Conservation (phyloP, 2,888 invertebrate genomes). For the Slavum lentiscoides region DNA sequence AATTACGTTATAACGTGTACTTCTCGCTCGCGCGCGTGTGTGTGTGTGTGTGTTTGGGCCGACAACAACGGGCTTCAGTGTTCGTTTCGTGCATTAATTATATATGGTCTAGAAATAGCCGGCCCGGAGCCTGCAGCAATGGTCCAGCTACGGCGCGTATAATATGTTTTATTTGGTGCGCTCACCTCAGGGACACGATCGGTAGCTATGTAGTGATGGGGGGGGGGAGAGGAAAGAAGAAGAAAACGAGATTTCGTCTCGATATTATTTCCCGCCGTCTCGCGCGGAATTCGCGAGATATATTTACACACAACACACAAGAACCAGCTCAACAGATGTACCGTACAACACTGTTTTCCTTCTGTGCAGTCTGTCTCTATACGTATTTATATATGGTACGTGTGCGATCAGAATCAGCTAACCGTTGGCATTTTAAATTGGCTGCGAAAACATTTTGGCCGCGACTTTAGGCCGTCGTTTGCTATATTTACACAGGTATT, state of each 20-base stretch:
- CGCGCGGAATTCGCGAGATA: no score
- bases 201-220: no score
- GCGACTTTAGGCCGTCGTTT: conserved; percentile 27
- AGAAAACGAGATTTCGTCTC: no score
- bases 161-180: no score
- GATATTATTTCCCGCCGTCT: no score
- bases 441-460: conserved; percentile 49
- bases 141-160: background rate
- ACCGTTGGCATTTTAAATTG: conserved; percentile 48
- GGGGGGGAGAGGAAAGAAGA: no score
- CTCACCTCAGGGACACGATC: no score
- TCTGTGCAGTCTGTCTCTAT: background rate
- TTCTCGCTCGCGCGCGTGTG: background rate
- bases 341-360: background rate
- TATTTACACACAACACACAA: no score
- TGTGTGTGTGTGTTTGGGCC: background rate
- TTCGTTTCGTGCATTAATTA: background rate
- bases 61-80: conserved; percentile 2
- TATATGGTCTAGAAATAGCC: conserved; percentile 22
- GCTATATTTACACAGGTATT: conserved; percentile 40
- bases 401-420: conserved; percentile 27
- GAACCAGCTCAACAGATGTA: background rate
- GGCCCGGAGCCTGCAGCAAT: background rate
- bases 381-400: background rate
- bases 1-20: no score